phyloP scores from a whole-genome alignment of 2,113 vertebrate genomes.

The Ploceus nigricollis region DNA sequence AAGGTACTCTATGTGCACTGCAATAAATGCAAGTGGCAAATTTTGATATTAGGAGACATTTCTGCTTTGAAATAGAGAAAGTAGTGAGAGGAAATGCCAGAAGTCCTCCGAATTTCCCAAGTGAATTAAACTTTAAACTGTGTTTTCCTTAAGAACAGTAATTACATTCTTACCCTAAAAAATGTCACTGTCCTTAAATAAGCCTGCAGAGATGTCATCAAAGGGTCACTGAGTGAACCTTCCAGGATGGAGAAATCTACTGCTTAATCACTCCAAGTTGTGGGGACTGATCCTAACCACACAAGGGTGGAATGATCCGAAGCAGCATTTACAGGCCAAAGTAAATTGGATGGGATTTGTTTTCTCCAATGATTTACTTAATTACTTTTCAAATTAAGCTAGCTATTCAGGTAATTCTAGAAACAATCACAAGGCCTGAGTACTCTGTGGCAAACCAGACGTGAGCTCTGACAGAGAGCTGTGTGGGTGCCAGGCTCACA shows the following conservation, averaged over 20 bases:
- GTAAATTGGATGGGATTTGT: not conserved
- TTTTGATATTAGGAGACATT: not conserved
- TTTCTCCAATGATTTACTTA: not conserved
- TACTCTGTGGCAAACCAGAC: not conserved
- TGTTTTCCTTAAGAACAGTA: not conserved
- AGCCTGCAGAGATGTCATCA: not conserved
- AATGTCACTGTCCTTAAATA: not conserved
- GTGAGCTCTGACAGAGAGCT: not conserved
- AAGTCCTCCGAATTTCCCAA: not conserved
- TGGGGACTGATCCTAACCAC: not conserved
- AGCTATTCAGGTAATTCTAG: not conserved
- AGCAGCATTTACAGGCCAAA: not conserved
- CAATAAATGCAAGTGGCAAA: not conserved
- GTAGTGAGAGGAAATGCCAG: not conserved
- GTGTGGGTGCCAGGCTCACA: not conserved
- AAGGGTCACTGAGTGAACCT: not conserved
- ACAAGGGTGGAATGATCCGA: not conserved
- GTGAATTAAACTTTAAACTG: not conserved
- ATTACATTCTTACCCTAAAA: not conserved
- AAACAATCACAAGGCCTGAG: not conserved
- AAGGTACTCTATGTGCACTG: fast-evolving
- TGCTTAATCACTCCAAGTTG: not conserved
- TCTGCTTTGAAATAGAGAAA: not conserved
- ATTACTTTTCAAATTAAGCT: conserved; percentile 12
- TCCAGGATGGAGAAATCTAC: not conserved